These are phyloP conservation scores for Schrankia costaestrigalis DNA, from an alignment of 2,888 invertebrate genomes.

Conservation along the genomic window DNA sequence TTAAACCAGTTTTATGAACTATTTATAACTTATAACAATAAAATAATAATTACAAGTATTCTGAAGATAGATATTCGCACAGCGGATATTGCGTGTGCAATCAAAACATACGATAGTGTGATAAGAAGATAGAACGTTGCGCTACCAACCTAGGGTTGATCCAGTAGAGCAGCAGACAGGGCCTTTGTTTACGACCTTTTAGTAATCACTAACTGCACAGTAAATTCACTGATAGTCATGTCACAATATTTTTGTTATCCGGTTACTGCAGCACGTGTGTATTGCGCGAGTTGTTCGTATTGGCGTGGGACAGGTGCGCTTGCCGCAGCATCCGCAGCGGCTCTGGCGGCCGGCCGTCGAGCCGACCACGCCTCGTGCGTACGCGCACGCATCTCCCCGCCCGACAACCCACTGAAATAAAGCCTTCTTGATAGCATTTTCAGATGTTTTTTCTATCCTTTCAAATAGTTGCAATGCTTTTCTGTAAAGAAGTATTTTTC, in stretches of 20 bases:
- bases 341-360: constrained; percentile 49
- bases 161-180: constrained; percentile 52
- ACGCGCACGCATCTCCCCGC: constrained; percentile 65
- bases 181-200: constrained; percentile 29
- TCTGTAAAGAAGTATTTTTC: too few species aligned
- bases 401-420: constrained; percentile 56
- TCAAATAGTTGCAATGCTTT: neutral
- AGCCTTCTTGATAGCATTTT: constrained; percentile 54
- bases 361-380: constrained; percentile 63
- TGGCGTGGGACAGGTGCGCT: constrained; percentile 58
- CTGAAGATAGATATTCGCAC: constrained; percentile 46
- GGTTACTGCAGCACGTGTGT: constrained; percentile 32
- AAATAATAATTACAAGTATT: neutral
- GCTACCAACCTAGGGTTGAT: constrained; percentile 69
- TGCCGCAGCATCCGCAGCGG: constrained; percentile 72
- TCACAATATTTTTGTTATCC: constrained; percentile 37
- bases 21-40: too few species aligned
- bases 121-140: constrained; percentile 60
- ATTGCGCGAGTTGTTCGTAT: constrained; percentile 27
- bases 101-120: constrained; percentile 54
- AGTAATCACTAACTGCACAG: constrained; percentile 53
- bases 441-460: constrained; percentile 12
- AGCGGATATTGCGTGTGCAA: constrained; percentile 54
- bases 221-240: constrained; percentile 59
- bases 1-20: too few species aligned